A percentile compares a stretch with the other conserved stretches of the same genome.
These are phyloP conservation scores for Pyrrhia umbra DNA, from an alignment of 2,888 invertebrate species.

Conservation along the genomic window DNA sequence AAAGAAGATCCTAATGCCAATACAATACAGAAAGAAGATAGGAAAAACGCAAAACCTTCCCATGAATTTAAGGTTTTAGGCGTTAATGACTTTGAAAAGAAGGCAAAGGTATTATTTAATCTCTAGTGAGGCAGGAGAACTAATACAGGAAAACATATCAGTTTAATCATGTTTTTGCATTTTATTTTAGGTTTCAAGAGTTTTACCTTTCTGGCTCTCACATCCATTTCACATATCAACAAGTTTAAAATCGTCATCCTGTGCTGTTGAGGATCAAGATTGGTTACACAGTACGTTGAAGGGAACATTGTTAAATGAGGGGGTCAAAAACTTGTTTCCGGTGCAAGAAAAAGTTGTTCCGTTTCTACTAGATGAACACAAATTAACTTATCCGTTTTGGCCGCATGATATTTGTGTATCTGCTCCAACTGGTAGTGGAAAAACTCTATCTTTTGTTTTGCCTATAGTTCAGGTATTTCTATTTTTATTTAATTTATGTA, in stretches of 20 bases:
- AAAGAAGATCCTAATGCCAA: conserved; percentile 48
- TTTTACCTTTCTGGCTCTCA: conserved; percentile 96
- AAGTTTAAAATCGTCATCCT: conserved; percentile 90
- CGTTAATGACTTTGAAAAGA: conserved; percentile 90
- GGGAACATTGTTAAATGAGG: conserved; percentile 92
- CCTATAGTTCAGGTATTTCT: conserved; percentile 96
- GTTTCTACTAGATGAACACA: conserved; percentile 92
- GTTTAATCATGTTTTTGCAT: conserved; percentile 4
- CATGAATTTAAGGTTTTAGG: conserved; percentile 93
- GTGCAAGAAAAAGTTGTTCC: conserved; percentile 95
- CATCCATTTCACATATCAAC: conserved; percentile 95
- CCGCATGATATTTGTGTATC: conserved; percentile 98
- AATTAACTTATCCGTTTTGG: conserved; percentile 91
- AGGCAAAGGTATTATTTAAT: conserved; percentile 79
- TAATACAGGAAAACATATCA: not conserved
- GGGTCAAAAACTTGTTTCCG: conserved; percentile 95
- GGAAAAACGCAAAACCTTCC: conserved; percentile 59
- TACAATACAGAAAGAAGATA: conserved; percentile 39
- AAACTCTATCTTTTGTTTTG: conserved; percentile 98
- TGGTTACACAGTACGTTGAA: conserved; percentile 92
- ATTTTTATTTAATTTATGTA: not conserved
- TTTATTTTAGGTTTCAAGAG: conserved; percentile 92
- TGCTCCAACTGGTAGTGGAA: conserved; percentile 99
- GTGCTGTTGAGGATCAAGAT: conserved; percentile 88
- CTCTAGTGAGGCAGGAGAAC: not conserved